Conservation (phyloP, 2,888 invertebrate species). For the Fabriciana adippe region DNA sequence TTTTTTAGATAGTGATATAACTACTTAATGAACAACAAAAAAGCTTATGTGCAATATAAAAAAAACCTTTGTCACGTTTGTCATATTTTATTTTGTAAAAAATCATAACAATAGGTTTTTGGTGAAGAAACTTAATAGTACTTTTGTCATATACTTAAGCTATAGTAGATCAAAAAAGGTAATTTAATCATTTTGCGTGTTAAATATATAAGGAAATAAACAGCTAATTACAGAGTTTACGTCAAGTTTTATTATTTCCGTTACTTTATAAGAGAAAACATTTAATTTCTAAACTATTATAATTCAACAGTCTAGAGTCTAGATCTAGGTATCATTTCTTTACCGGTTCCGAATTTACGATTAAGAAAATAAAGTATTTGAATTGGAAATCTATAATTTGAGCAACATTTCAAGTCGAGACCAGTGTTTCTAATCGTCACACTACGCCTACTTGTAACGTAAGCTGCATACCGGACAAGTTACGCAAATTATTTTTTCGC, state of each 20-base stretch:
- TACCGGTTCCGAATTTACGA: not conserved
- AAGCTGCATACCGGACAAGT: conserved; percentile 29
- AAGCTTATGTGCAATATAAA: not conserved
- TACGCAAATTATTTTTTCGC: conserved; percentile 34
- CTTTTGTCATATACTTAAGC: no score
- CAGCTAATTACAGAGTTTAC: no score
- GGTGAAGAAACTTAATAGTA: no score
- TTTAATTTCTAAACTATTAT: no score
- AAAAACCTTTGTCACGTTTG: not conserved
- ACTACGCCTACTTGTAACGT: conserved; percentile 21
- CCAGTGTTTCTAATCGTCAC: conserved; percentile 10
- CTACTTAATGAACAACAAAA: not conserved
- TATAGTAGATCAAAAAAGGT: no score
- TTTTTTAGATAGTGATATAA: conserved; percentile 5
- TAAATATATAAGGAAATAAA: no score
- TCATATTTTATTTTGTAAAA: no score
- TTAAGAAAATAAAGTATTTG: conserved; percentile 7
- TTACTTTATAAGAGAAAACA: no score
- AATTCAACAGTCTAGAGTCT: no score
- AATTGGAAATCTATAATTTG: conserved; percentile 13
- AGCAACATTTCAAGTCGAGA: conserved; percentile 10
- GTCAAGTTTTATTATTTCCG: no score
- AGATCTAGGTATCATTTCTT: not conserved
- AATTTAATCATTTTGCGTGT: no score
- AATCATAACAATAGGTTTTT: no score